Percentiles rank a stretch among this genome's conserved stretches.
These are phyloP conservation scores for Trichacis sp. DNA, from an alignment of 2,888 invertebrate genomes.

Conservation along the genomic window DNA sequence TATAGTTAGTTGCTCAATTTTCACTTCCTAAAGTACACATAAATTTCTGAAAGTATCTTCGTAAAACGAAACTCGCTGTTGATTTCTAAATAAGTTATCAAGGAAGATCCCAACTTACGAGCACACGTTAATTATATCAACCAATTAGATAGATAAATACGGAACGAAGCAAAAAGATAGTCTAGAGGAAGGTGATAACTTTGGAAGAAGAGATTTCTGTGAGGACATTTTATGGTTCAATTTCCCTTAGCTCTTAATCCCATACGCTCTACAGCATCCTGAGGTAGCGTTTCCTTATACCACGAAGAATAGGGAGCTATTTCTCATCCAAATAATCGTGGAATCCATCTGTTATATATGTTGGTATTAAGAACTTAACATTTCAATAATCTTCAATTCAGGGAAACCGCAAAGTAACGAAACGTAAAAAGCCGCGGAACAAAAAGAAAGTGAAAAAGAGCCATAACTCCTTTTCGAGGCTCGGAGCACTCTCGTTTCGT, in stretches of 20 bases:
- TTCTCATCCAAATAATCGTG: not conserved
- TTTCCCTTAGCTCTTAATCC: not conserved
- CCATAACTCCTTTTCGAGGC: not conserved
- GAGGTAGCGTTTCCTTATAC: not conserved
- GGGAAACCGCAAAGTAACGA: not conserved
- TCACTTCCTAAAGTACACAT: too few relatives aligned
- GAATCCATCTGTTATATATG: not conserved
- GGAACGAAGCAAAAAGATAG: not conserved
- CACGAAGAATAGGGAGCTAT: not conserved
- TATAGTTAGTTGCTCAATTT: not conserved
- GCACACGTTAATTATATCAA: not conserved
- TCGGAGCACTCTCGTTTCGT: not conserved
- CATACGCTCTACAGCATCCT: not conserved
- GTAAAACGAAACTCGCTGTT: too few relatives aligned
- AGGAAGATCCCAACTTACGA: not conserved
- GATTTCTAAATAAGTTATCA: too few relatives aligned
- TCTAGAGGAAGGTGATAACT: not conserved
- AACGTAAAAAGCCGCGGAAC: not conserved
- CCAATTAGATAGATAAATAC: not conserved
- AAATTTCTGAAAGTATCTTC: too few relatives aligned
- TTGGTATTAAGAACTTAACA: not conserved
- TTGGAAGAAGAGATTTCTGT: not conserved
- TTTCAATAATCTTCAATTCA: not conserved
- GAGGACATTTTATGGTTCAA: not conserved
- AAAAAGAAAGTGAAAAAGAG: not conserved